Evolutionary conservation across 2,113 vertebrate species (phyloP).

Genomic region (Leucopsar rothschildi): DNA sequence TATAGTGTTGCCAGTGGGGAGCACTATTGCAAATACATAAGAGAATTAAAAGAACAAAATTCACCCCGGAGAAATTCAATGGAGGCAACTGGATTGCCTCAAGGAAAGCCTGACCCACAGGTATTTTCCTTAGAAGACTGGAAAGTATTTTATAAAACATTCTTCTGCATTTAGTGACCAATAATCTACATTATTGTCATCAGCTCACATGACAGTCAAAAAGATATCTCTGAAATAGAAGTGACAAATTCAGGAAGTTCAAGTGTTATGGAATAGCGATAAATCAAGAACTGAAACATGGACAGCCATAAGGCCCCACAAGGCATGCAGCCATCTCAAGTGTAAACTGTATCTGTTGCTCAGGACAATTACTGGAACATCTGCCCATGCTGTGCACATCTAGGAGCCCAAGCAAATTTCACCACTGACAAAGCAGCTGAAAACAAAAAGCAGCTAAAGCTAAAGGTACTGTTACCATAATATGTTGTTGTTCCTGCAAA

Average conservation of each 20-base stretch:
- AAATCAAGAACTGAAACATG: neutral
- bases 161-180: neutral
- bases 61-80: neutral
- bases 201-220: neutral
- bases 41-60: neutral
- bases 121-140: neutral
- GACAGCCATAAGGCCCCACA: neutral
- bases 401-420: neutral
- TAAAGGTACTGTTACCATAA: neutral
- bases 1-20: neutral
- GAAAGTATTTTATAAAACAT: neutral
- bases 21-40: neutral
- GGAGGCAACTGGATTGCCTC: neutral
- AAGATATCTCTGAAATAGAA: neutral
- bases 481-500: neutral
- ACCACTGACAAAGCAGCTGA: neutral
- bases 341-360: neutral
- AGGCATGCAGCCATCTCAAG: neutral
- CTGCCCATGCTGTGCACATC: neutral
- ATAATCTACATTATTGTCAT: neutral
- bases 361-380: neutral
- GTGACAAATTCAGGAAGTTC: neutral
- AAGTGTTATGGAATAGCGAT: neutral
- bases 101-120: neutral
- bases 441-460: neutral